Conservation (phyloP, 2,113 vertebrate genomes). For the Lasiurus borealis region DNA sequence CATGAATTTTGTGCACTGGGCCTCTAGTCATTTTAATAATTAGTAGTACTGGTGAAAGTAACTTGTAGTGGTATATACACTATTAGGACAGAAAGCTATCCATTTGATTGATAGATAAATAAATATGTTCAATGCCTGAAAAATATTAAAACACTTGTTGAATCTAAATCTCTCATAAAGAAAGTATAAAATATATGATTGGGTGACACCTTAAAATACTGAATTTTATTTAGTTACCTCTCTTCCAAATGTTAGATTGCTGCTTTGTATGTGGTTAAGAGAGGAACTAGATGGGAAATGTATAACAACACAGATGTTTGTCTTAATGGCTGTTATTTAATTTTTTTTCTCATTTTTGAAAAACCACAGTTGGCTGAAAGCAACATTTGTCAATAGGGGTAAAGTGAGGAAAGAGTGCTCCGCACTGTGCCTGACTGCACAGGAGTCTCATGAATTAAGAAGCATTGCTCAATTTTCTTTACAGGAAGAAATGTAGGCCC, state of each 20-base stretch:
- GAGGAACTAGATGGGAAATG: neutral
- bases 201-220: neutral
- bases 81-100: neutral
- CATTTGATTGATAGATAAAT: neutral
- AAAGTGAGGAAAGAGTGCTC: neutral
- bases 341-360: neutral
- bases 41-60: neutral
- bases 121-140: neutral
- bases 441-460: neutral
- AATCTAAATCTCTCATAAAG: neutral
- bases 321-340: neutral
- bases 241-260: neutral
- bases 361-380: neutral
- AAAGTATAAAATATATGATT: neutral
- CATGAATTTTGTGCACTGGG: no score
- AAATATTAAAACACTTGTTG: neutral
- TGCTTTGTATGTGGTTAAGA: neutral
- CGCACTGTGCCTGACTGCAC: neutral
- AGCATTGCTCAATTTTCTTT: neutral
- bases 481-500: neutral
- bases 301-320: neutral
- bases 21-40: neutral
- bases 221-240: neutral
- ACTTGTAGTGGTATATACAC: neutral
- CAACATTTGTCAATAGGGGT: neutral